Evolutionary conservation across 2,113 vertebrate genomes (phyloP).

Genomic region (Bettongia penicillata): DNA sequence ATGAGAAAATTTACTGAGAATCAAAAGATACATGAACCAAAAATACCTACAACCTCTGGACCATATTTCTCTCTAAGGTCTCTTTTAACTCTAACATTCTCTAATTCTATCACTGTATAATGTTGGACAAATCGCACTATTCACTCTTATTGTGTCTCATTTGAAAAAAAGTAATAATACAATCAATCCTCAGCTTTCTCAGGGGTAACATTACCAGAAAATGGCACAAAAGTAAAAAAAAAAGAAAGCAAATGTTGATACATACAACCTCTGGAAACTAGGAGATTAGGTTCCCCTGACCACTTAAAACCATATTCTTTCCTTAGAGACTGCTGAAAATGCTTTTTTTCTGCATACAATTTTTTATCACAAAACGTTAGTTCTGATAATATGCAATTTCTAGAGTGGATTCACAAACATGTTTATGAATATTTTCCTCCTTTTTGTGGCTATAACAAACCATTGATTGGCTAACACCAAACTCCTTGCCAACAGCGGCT

Average conservation of each 20-base stretch:
- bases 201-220: neutral
- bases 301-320: neutral
- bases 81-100: neutral
- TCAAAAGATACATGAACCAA: neutral
- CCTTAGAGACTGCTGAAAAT: neutral
- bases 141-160: no score
- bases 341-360: neutral
- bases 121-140: neutral
- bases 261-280: neutral
- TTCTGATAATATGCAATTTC: neutral
- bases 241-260: neutral
- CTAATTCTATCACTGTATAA: neutral
- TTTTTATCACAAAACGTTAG: neutral
- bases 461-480: no score
- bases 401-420: neutral
- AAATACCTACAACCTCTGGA: neutral
- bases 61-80: neutral
- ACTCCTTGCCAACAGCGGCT: neutral
- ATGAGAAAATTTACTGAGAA: neutral
- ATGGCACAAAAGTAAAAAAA: neutral
- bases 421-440: neutral
- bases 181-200: neutral
- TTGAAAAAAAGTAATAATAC: no score
- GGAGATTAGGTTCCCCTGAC: neutral
- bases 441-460: neutral